A percentile compares a stretch with the other conserved stretches of the same genome.
phyloP scores from a whole-genome alignment of 2,797 vertebrate species.

The Sandelia bainsii region DNA sequence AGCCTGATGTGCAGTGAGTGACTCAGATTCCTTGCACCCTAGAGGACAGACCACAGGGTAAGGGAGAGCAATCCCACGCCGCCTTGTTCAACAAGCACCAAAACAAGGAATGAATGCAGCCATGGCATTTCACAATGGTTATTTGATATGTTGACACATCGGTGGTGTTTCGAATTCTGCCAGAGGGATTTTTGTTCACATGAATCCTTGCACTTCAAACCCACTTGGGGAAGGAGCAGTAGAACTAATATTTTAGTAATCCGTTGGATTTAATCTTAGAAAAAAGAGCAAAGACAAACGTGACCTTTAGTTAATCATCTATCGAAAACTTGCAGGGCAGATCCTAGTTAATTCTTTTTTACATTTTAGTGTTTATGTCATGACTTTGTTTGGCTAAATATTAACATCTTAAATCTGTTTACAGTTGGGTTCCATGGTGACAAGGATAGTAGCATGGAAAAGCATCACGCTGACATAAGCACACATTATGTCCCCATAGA shows the following conservation, averaged over 20 bases:
- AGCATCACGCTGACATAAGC: background rate
- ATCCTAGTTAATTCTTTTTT: constrained; percentile 71
- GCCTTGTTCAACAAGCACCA: constrained; percentile 82
- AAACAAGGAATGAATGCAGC: constrained; percentile 73
- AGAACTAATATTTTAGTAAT: constrained; percentile 50
- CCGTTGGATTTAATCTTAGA: constrained; percentile 36
- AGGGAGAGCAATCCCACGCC: constrained; percentile 80
- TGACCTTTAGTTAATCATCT: constrained; percentile 78
- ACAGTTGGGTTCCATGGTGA: constrained; percentile 78
- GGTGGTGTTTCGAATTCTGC: constrained; percentile 68
- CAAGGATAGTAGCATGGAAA: constrained; percentile 45
- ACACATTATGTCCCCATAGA: background rate
- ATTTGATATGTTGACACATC: constrained; percentile 80
- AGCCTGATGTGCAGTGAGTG: constrained; percentile 78
- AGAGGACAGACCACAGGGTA: constrained; percentile 79
- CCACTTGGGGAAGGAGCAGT: constrained; percentile 40
- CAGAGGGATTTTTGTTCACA: constrained; percentile 63
- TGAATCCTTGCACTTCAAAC: constrained; percentile 58
- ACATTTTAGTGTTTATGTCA: constrained; percentile 75
- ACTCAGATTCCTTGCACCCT: constrained; percentile 78
- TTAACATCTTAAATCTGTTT: constrained; percentile 85
- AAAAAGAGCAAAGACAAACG: constrained; percentile 13
- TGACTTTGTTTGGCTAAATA: constrained; percentile 80
- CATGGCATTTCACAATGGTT: constrained; percentile 73
- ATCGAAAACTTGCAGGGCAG: constrained; percentile 70